Evolutionary conservation across 2,888 invertebrate genomes (phyloP), one percentile per base, ranked within the genome.

Genomic region (Mesorhabditis belari): DNA sequence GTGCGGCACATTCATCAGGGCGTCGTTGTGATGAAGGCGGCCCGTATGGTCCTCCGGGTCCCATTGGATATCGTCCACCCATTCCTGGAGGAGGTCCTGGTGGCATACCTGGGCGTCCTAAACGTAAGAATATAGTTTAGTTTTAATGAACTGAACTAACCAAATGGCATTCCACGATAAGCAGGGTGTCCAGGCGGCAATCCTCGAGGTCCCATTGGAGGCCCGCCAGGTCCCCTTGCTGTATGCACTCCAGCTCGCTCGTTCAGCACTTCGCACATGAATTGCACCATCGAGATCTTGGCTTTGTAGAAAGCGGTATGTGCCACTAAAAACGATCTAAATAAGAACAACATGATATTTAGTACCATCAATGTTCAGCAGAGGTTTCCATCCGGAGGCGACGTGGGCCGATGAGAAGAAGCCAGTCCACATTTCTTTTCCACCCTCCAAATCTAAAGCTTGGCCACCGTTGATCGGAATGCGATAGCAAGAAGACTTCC

Each of bases 341-440:
- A 50, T n/a, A 50, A 9, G 21, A n/a, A 21, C 19, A 50, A 50
- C 21, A 19, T 19, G 51, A 23, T 50, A 35, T n/a, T n/a, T n/a
- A 62, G 25, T 29, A 70, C 71, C 72, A 59, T 78, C 78, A 21
- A 77, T 70, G 57, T 78, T 78, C 54, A 76, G 66, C 28, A 76
- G 60, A 5, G 77, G 72, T 51, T 64, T 65, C 53, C 66, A 74
- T 57, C 69, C 70, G 58, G 61, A 59, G 5, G 71, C 75, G 21
- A 77, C 71, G 58, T 75, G 75, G 27, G 75, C 76, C 24, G 75
- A 74, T n/a, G 76, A 71, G 67, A 77, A 79, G 68, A 76, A 75
- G 12, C 79, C 79, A 12, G 76, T 70, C 79, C 79, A 79, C 66
- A 79, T 69, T 60, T 79, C 75, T 62, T 77, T 77, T 54, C 78